Evolutionary conservation across 2,113 vertebrate genomes (phyloP).

Genomic region (Chionomys nivalis): DNA sequence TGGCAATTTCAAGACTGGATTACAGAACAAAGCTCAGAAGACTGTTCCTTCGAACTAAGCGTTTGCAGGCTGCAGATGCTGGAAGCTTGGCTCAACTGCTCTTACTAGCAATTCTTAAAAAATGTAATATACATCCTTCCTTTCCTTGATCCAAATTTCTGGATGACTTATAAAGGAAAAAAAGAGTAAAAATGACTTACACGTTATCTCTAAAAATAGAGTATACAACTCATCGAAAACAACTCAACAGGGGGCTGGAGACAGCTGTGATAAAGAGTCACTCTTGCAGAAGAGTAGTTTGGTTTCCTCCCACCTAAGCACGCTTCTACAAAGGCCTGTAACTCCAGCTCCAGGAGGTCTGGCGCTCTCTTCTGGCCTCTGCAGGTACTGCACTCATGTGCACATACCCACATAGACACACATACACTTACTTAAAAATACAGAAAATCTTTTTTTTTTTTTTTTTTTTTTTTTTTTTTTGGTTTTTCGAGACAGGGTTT

Average conservation of each 20-base stretch:
- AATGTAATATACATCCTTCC: neutral
- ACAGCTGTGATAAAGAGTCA: too few species aligned
- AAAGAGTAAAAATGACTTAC: neutral
- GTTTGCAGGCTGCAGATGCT: too few species aligned
- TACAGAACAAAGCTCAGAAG: neutral
- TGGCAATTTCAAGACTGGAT: neutral
- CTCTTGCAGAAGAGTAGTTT: neutral
- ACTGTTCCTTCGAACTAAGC: neutral
- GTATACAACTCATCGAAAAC: neutral
- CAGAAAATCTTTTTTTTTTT: neutral
- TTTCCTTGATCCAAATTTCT: constrained; percentile 2
- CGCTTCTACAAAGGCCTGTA: neutral
- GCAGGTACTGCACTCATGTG: neutral
- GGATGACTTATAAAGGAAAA: neutral
- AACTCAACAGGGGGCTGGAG: neutral
- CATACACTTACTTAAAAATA: neutral
- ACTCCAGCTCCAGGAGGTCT: neutral
- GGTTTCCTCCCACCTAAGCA: neutral
- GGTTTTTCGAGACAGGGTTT: too few species aligned
- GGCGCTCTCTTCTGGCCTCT: neutral
- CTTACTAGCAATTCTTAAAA: neutral
- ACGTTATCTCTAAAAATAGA: neutral
- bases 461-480: too few species aligned
- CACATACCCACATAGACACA: neutral
- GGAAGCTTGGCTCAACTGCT: neutral